Percentiles rank a stretch among this genome's conserved stretches.
These are phyloP conservation scores for Mus pahari DNA, from an alignment of 2,113 vertebrate species.

Conservation along the genomic window DNA sequence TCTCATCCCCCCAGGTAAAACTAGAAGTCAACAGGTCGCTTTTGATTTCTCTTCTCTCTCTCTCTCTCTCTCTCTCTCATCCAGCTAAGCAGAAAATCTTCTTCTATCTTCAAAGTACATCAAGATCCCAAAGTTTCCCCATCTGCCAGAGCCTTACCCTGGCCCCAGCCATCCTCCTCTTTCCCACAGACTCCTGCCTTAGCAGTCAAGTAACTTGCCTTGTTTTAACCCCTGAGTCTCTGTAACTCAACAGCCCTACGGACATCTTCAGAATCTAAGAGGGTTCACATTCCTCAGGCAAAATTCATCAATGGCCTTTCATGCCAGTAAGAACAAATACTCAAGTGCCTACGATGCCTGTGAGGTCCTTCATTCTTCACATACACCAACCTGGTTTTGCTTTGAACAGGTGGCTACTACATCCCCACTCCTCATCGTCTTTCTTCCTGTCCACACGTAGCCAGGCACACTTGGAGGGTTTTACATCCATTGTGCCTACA, in stretches of 20 bases:
- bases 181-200: no score
- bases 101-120: neutral
- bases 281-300: neutral
- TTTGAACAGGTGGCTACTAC: neutral
- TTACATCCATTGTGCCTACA: neutral
- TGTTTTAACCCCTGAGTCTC: neutral
- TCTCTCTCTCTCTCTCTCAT: neutral
- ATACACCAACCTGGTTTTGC: neutral
- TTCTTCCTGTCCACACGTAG: neutral
- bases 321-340: neutral
- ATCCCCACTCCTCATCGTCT: neutral
- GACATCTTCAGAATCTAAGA: neutral
- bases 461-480: neutral
- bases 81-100: neutral
- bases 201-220: neutral
- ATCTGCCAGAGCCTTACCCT: neutral
- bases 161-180: neutral
- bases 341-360: no score
- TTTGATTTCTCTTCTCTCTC: neutral
- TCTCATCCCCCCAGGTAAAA: neutral
- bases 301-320: neutral
- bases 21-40: neutral
- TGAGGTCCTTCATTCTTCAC: fast-evolving
- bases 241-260: neutral
- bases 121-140: neutral